Percentiles rank a stretch among this genome's conserved stretches.
Conservation (phyloP, 2,888 invertebrate species). For the Myopa testacea region DNA sequence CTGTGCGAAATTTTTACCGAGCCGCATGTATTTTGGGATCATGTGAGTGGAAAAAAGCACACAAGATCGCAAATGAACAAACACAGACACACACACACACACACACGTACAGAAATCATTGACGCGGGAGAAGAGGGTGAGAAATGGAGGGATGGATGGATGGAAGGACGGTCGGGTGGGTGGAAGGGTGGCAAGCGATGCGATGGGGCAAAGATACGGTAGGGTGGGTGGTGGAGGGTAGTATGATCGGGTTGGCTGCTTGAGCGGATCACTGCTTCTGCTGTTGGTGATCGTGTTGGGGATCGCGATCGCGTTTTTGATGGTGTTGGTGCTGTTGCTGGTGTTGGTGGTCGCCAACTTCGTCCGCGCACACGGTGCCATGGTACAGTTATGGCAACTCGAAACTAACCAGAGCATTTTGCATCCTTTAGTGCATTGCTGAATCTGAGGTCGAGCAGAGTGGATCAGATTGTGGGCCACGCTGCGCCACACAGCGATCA, state of each 20-base stretch:
- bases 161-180: too few species aligned
- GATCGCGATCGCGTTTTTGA: neutral
- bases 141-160: too few species aligned
- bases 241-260: slow-evolving; percentile 24
- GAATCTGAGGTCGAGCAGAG: slow-evolving; percentile 67
- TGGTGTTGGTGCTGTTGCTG: slow-evolving; percentile 7
- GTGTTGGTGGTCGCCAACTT: slow-evolving; percentile 24
- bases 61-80: slow-evolving; percentile 11
- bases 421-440: slow-evolving; percentile 70
- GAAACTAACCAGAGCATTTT: slow-evolving; percentile 66
- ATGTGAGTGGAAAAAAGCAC: slow-evolving; percentile 28
- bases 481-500: neutral
- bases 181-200: neutral
- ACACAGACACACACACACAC: neutral
- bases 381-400: slow-evolving; percentile 52
- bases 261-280: slow-evolving; percentile 42
- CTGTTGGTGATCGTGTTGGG: neutral
- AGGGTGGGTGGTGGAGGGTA: slow-evolving; percentile 13
- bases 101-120: neutral
- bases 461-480: slow-evolving; percentile 54
- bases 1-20: slow-evolving; percentile 41
- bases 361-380: slow-evolving; percentile 38
- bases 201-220: slow-evolving; percentile 12
- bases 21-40: slow-evolving; percentile 36
- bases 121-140: neutral